Percentiles rank a stretch among this genome's conserved stretches.
Evolutionary conservation across 2,797 vertebrate species (phyloP).

Genomic region (Vireo griseus): DNA sequence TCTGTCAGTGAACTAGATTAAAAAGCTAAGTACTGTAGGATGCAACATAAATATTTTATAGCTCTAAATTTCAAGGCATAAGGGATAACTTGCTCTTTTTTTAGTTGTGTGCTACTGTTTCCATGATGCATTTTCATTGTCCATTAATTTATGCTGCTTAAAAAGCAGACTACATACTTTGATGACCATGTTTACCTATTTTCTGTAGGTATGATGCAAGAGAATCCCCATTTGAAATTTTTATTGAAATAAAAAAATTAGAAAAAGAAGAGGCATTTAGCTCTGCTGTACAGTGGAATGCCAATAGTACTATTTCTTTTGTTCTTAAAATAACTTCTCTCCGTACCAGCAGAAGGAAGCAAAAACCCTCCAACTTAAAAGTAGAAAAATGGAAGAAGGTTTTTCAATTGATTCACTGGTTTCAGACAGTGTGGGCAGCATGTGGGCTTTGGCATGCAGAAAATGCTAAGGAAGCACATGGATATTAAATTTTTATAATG

Average conservation of each 20-base stretch:
- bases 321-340: background rate
- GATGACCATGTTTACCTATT: background rate
- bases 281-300: background rate
- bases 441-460: constrained; percentile 9
- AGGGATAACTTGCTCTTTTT: background rate
- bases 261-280: background rate
- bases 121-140: background rate
- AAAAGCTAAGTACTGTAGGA: background rate
- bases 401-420: background rate
- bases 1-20: background rate
- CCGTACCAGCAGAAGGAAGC: background rate
- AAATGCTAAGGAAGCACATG: background rate
- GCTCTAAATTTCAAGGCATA: background rate
- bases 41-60: background rate
- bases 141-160: background rate
- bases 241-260: background rate
- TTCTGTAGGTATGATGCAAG: background rate
- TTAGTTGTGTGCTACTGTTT: background rate
- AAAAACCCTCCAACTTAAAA: background rate
- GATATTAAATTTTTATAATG: background rate
- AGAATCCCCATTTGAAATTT: background rate
- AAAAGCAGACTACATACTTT: background rate
- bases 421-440: background rate
- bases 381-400: background rate
- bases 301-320: background rate